phyloP scores from a whole-genome alignment of 2,888 invertebrate species.

The Melanostoma mellinum region DNA sequence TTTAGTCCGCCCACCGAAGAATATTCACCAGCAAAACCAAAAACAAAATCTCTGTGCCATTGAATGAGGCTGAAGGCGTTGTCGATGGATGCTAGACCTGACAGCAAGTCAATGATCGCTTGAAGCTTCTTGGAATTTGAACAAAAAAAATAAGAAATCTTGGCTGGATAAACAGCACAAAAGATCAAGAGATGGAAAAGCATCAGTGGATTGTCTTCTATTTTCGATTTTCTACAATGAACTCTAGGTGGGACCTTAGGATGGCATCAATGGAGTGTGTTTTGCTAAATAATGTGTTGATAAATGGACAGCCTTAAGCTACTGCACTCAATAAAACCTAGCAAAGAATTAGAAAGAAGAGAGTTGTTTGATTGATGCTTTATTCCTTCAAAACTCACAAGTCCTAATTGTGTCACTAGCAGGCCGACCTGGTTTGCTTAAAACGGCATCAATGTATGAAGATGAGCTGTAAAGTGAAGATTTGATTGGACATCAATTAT shows the following conservation, averaged over 20 bases:
- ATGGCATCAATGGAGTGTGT: conserved; percentile 7
- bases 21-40: conserved; percentile 20
- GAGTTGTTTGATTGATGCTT: not conserved
- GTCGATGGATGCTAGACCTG: conserved; percentile 59
- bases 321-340: not conserved
- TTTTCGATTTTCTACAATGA: not conserved
- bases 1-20: conserved; percentile 18
- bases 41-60: conserved; percentile 2
- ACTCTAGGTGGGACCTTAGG: conserved; percentile 6
- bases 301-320: conserved; percentile 23
- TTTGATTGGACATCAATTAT: no score
- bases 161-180: conserved; percentile 11
- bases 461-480: no score
- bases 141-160: not conserved
- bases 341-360: not conserved
- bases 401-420: not conserved
- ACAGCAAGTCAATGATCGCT: conserved; percentile 64
- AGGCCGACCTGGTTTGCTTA: no score
- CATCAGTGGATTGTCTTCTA: conserved; percentile 1
- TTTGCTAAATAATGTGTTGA: conserved; percentile 8
- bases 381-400: not conserved
- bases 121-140: conserved; percentile 36
- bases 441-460: no score
- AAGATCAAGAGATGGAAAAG: conserved; percentile 23
- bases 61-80: conserved; percentile 52